Conservation (phyloP, 2,888 invertebrate species). For the Euclidia mi region DNA sequence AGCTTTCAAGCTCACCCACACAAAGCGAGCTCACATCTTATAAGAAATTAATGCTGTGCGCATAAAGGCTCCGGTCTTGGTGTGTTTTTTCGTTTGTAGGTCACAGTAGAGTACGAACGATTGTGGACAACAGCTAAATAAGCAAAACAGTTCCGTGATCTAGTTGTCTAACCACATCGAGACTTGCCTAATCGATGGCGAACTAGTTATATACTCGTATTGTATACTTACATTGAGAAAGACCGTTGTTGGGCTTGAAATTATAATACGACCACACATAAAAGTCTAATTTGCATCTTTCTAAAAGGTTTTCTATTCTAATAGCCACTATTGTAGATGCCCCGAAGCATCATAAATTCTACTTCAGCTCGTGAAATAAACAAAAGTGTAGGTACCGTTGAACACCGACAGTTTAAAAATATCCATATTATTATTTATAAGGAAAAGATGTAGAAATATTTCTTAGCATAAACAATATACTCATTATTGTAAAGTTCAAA, state of each 20-base stretch:
- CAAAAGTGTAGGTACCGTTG: too few species aligned
- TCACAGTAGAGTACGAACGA: constrained; percentile 64
- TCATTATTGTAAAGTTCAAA: too few species aligned
- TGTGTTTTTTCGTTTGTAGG: constrained; percentile 83
- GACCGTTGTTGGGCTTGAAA: background rate
- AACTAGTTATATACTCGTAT: background rate
- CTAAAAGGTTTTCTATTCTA: too few species aligned
- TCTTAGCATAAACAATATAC: too few species aligned
- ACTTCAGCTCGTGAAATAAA: too few species aligned
- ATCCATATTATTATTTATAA: background rate
- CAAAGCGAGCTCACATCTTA: constrained; percentile 52
- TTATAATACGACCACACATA: background rate
- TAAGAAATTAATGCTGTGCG: constrained; percentile 61
- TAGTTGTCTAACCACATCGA: constrained; percentile 63
- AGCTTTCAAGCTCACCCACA: constrained; percentile 81
- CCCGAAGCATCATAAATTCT: too few species aligned
- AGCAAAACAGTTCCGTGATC: constrained; percentile 77
- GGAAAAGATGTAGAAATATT: too few species aligned
- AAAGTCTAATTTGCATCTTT: too few species aligned
- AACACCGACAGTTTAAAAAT: too few species aligned
- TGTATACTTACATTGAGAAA: background rate
- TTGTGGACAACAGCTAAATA: constrained; percentile 58
- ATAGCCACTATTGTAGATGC: too few species aligned
- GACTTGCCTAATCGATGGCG: constrained; percentile 36
- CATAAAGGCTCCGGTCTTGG: constrained; percentile 63